A percentile compares a stretch with the other conserved stretches of the same genome.
Evolutionary conservation across 1,140 invertebrate genomes (phyloP).

Genomic region (Aradophagus sp.): DNA sequence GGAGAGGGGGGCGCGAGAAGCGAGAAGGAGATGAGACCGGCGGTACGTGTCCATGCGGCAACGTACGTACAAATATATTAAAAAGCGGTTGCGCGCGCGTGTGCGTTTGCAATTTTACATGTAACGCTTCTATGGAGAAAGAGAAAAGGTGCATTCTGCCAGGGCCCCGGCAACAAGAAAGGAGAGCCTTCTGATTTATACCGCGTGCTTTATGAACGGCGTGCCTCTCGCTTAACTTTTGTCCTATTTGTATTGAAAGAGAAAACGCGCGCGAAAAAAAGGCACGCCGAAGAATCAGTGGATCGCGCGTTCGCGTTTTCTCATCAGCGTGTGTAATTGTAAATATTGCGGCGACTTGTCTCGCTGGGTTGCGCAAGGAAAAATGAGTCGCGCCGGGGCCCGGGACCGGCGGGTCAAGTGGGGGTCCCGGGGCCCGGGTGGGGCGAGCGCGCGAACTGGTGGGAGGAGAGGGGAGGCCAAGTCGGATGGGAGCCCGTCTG

Average conservation of each 20-base stretch:
- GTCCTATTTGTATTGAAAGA: constrained; percentile 58
- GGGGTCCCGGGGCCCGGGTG: background rate
- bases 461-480: constrained; percentile 3
- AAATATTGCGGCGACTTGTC: constrained; percentile 27
- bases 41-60: constrained; percentile 14
- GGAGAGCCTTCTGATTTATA: constrained; percentile 64
- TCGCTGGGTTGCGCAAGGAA: constrained; percentile 31
- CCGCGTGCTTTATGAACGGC: constrained; percentile 65
- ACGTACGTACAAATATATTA: constrained; percentile 30
- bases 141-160: constrained; percentile 49
- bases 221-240: constrained; percentile 62
- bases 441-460: background rate
- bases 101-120: constrained; percentile 37
- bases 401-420: constrained; percentile 3
- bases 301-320: constrained; percentile 30
- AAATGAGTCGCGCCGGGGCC: constrained; percentile 35
- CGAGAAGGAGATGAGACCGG: constrained; percentile 13
- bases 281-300: constrained; percentile 14
- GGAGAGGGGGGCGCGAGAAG: no score
- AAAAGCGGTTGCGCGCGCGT: constrained; percentile 4
- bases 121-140: constrained; percentile 45
- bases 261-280: constrained; percentile 38
- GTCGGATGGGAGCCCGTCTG: constrained; percentile 38
- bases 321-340: constrained; percentile 27
- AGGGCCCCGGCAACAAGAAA: constrained; percentile 51